Evolutionary conservation across 2,888 invertebrate genomes (phyloP), one percentile per base, ranked within the genome.

Genomic region (Pyrochroa serraticornis): DNA sequence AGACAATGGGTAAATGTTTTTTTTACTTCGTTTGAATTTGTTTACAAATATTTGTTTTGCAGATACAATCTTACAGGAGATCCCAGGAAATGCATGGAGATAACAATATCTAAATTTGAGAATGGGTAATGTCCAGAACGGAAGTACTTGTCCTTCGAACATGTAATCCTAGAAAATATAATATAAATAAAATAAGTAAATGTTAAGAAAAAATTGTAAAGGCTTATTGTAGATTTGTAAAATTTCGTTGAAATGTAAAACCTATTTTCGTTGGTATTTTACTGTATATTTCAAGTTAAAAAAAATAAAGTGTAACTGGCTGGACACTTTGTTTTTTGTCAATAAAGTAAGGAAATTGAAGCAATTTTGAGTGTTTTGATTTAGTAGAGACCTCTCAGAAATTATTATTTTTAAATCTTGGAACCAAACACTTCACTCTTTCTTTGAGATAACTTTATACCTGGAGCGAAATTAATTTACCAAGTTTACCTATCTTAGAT

Each of bases 1-100:
- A 76, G 76, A 57, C 77, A 80, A 75, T 80, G 79, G 82, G 82
- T 82, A 74, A 50, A 69, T 48, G 47, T 50, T 9, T 53, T 53
- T 13, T 52, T 37, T n/a, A 35, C n/a, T 10, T 35, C n/a, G 34
- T 50, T 31, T 9, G 34, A 13, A 41, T 55, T n/a, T 14, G 8
- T 39, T 30, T 22, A 9, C 10, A 35, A 56, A 47, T 56, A 6
- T 66, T 44, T 44, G 42, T 64, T 8, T 72, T 76, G 37, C 70
- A 77, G 76, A 65, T 77, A 36, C 73, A 74, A 62, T 70, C 73
- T 7, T 76, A 72, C 66, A 71, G 75, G 60, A 72, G 66, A 61
- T 64, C 70, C 41, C 74, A 76, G 53, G 71, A 70, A 51, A 22
- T 66, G 47, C 71, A 69, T 46, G 64, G 52, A 49, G 66, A 67